Conservation (phyloP, 2,113 vertebrate genomes). For the Scolopax mira region DNA sequence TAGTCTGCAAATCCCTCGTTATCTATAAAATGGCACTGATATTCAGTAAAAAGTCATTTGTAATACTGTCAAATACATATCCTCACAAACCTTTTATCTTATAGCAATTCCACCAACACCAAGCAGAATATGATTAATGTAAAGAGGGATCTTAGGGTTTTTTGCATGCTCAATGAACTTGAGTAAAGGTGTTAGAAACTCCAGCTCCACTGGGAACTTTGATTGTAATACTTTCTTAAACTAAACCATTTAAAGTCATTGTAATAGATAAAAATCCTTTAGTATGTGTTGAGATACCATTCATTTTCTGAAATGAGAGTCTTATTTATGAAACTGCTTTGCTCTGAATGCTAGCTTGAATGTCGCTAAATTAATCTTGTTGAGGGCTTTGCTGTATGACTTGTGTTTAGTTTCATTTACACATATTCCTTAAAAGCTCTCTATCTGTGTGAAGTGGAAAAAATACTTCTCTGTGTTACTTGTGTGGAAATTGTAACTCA, state of each 20-base stretch:
- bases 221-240: background rate
- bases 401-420: background rate
- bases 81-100: background rate
- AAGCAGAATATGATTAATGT: background rate
- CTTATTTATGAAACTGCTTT: background rate
- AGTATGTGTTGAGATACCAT: background rate
- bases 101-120: background rate
- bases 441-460: background rate
- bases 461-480: background rate
- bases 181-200: background rate
- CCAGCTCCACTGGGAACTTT: background rate
- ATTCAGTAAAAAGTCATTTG: background rate
- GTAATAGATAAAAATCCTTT: background rate
- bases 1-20: slow-evolving; percentile 32
- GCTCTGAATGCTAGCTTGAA: background rate
- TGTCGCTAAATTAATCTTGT: background rate
- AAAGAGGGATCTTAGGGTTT: background rate
- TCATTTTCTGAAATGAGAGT: background rate
- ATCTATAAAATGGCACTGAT: slow-evolving; percentile 18
- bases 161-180: background rate
- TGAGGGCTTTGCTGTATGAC: background rate
- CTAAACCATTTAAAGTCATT: background rate
- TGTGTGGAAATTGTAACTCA: background rate
- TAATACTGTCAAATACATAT: slow-evolving; percentile 12
- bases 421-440: background rate